Evolutionary conservation across 2,797 vertebrate species (phyloP).

Genomic region (Epinephelus awoara): DNA sequence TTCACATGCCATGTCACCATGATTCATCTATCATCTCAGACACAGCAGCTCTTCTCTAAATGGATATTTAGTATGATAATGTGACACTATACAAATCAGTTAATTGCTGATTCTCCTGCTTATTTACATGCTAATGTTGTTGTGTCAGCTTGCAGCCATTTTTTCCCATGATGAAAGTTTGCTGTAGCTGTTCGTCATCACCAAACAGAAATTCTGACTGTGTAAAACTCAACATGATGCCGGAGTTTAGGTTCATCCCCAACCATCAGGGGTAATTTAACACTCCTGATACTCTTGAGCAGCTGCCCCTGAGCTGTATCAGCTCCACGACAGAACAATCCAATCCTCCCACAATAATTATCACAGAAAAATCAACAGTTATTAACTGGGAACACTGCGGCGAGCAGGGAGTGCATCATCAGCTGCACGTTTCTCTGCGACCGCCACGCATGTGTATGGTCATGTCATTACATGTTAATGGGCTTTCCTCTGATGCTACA

Average conservation of each 20-base stretch:
- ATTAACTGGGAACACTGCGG: conserved; percentile 22
- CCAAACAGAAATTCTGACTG: conserved; percentile 32
- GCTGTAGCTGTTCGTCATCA: conserved; percentile 7
- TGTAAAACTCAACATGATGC: conserved; percentile 4
- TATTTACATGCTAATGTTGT: conserved; percentile 50
- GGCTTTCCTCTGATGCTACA: conserved; percentile 69
- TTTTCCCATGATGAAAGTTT: conserved; percentile 28
- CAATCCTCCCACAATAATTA: conserved; percentile 16
- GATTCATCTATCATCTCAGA: conserved; percentile 22
- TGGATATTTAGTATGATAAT: conserved; percentile 45
- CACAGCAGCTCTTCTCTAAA: conserved; percentile 38
- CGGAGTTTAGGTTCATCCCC: conserved; percentile 30
- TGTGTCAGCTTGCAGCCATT: conserved; percentile 31
- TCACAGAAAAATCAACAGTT: conserved; percentile 32
- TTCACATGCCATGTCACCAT: background rate
- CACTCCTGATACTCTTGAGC: conserved; percentile 41
- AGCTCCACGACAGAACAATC: conserved; percentile 36
- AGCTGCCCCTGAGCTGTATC: conserved; percentile 39
- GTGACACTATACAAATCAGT: conserved; percentile 46
- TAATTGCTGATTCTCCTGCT: conserved; percentile 50
- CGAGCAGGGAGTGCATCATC: conserved; percentile 4
- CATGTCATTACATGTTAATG: conserved; percentile 78
- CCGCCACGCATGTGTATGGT: conserved; percentile 44
- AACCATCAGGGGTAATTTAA: conserved; percentile 44
- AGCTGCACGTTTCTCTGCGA: conserved; percentile 26